phyloP scores from a whole-genome alignment of 2,888 invertebrate species.

The Graphium colonna region DNA sequence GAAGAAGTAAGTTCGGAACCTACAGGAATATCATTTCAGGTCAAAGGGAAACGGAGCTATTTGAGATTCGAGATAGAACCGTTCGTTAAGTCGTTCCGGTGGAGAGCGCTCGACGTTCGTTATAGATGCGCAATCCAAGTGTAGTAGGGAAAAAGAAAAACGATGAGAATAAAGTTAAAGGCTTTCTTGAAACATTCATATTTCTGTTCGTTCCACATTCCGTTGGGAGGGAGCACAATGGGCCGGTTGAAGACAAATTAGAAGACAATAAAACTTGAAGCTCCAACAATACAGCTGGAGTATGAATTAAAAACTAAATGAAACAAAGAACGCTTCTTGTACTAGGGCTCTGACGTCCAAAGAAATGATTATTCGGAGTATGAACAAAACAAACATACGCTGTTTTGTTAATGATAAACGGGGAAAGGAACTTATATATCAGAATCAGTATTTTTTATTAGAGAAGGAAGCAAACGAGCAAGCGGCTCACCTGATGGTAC shows the following conservation, averaged over 20 bases:
- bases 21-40: neutral
- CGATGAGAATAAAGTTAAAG: conserved; percentile 1
- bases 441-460: no score
- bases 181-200: conserved; percentile 15
- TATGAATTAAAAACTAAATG: conserved; percentile 18
- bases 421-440: no score
- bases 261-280: conserved; percentile 20
- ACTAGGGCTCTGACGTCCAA: neutral
- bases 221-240: conserved; percentile 11
- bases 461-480: no score
- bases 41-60: neutral
- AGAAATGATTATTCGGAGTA: neutral
- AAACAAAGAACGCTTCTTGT: conserved; percentile 18
- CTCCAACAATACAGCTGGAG: conserved; percentile 18
- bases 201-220: conserved; percentile 9
- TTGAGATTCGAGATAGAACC: neutral
- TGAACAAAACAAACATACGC: no score
- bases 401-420: no score
- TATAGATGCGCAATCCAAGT: no score
- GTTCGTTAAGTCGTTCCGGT: neutral
- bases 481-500: no score
- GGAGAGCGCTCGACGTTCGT: no score
- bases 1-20: no score
- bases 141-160: neutral
- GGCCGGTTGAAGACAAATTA: conserved; percentile 19